Percentiles rank a stretch among this genome's conserved stretches.
These are phyloP conservation scores for Pollenia labialis DNA, from an alignment of 2,888 invertebrate genomes.

Conservation along the genomic window DNA sequence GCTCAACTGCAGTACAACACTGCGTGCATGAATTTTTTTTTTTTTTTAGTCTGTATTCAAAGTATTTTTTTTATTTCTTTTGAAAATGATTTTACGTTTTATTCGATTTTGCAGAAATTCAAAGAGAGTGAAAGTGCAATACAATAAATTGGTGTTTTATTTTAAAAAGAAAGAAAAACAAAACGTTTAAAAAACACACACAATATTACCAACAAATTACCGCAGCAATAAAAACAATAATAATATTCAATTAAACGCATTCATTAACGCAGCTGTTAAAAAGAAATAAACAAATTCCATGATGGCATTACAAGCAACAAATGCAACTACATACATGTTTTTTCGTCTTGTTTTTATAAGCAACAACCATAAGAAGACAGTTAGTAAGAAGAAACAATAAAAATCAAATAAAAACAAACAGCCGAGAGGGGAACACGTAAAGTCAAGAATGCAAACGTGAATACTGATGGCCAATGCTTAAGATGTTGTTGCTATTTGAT, in stretches of 20 bases:
- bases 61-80: conserved; percentile 2
- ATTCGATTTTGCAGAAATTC: conserved; percentile 54
- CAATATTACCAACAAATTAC: conserved; percentile 9
- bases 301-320: conserved; percentile 20
- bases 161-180: neutral
- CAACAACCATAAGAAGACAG: neutral
- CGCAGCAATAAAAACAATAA: conserved; percentile 2
- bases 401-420: neutral
- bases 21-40: conserved; percentile 61
- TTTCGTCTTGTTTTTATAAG: too few species aligned
- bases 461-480: conserved; percentile 27
- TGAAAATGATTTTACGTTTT: conserved; percentile 27
- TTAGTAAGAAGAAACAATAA: conserved; percentile 1
- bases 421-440: neutral
- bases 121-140: conserved; percentile 71
- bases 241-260: conserved; percentile 5
- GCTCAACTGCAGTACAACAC: conserved; percentile 46
- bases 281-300: conserved; percentile 2
- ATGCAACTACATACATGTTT: neutral
- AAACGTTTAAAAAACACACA: conserved; percentile 11
- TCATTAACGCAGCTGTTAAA: conserved; percentile 32
- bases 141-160: conserved; percentile 43
- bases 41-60: conserved; percentile 1
- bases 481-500: neutral
- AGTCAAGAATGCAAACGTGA: conserved; percentile 21